phyloP scores from a whole-genome alignment of 2,113 vertebrate species.

The Ariopsis seemanni region DNA sequence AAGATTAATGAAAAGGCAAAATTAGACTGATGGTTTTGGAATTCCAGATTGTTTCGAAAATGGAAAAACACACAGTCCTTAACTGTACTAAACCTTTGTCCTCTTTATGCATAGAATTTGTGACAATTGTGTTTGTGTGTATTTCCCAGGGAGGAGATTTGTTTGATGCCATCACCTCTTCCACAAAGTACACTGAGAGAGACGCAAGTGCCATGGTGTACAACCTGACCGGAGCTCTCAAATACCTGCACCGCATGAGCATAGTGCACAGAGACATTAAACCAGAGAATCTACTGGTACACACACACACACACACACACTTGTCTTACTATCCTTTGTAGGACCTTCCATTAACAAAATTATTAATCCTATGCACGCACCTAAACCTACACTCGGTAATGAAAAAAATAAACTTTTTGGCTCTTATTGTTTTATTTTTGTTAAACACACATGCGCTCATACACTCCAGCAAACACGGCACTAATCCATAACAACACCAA shows the following conservation, averaged over 20 bases:
- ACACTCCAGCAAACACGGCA: background rate
- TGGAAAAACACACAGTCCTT: background rate
- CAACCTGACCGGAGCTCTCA: conserved; percentile 89
- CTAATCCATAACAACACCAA: background rate
- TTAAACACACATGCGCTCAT: background rate
- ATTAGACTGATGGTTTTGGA: background rate
- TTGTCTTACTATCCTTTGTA: too few species aligned
- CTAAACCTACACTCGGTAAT: too few species aligned
- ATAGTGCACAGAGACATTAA: conserved; percentile 99
- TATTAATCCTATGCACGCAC: too few species aligned
- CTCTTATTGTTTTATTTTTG: too few species aligned
- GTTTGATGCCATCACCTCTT: conserved; percentile 97
- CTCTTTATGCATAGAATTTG: background rate
- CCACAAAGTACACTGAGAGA: conserved; percentile 93
- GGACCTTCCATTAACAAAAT: too few species aligned
- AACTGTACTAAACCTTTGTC: background rate
- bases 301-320: conserved; percentile 23
- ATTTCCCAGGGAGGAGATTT: conserved; percentile 87
- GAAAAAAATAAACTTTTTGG: too few species aligned
- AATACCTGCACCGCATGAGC: conserved; percentile 90
- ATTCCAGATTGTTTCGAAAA: background rate
- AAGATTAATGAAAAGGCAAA: background rate
- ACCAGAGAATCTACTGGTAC: conserved; percentile 95
- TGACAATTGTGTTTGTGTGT: background rate
- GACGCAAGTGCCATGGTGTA: conserved; percentile 97